Evolutionary conservation across 2,888 invertebrate genomes (phyloP).

Genomic region (Polyommatus icarus): DNA sequence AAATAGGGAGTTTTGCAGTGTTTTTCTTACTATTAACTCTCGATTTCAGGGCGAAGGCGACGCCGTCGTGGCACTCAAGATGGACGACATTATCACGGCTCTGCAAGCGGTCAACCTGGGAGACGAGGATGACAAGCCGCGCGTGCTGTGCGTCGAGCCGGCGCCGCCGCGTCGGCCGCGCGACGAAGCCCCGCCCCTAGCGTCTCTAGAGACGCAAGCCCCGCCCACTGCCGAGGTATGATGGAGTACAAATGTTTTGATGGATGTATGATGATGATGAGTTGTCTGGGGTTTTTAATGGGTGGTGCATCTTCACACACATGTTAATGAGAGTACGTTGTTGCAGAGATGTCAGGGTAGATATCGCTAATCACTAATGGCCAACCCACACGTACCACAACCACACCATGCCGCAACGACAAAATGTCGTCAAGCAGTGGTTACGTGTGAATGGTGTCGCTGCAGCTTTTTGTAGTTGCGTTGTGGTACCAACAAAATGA

Average conservation of each 20-base stretch:
- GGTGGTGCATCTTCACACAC: too few relatives aligned
- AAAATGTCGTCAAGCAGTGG: too few relatives aligned
- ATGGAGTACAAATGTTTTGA: not conserved
- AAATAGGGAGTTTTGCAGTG: too few relatives aligned
- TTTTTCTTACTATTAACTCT: too few relatives aligned
- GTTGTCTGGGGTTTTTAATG: not conserved
- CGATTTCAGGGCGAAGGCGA: conserved; percentile 67
- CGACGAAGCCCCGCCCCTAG: conserved; percentile 39
- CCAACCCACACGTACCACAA: too few relatives aligned
- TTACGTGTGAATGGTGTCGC: too few relatives aligned
- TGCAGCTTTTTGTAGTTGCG: too few relatives aligned
- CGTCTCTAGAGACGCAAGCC: not conserved
- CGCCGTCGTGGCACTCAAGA: conserved; percentile 49
- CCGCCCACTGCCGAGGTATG: not conserved
- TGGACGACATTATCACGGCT: conserved; percentile 63
- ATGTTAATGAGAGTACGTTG: too few relatives aligned
- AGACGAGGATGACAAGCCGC: conserved; percentile 54
- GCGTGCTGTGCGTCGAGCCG: conserved; percentile 56
- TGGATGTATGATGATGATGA: not conserved
- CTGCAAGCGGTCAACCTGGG: conserved; percentile 65
- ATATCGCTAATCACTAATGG: too few relatives aligned
- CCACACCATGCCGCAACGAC: too few relatives aligned
- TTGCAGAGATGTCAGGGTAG: too few relatives aligned
- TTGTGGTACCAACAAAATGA: too few relatives aligned
- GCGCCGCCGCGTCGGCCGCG: conserved; percentile 55